phyloP scores from a whole-genome alignment of 2,888 invertebrate species.

The Andrena marginata region DNA sequence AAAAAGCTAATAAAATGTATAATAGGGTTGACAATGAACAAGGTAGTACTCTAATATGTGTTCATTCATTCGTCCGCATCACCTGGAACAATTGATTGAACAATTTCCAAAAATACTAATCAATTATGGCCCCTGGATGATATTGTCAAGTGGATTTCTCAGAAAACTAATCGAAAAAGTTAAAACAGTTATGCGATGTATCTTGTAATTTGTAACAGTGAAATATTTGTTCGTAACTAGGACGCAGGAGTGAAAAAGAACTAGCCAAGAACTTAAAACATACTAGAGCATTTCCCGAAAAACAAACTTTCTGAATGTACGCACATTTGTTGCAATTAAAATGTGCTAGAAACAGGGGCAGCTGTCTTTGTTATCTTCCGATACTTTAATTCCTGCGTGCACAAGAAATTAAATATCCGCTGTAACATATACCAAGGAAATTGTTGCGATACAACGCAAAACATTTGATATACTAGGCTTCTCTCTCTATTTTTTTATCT shows the following conservation, averaged over 20 bases:
- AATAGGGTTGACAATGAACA: constrained; percentile 42
- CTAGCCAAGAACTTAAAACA: constrained; percentile 61
- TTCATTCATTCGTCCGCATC: constrained; percentile 63
- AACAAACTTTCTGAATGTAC: constrained; percentile 53
- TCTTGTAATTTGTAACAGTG: constrained; percentile 35
- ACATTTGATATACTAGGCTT: constrained; percentile 40
- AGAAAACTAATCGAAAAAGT: constrained; percentile 3
- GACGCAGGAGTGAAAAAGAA: constrained; percentile 66
- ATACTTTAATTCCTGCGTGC: constrained; percentile 58
- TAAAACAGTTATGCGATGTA: constrained; percentile 23
- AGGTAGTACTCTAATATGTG: constrained; percentile 53
- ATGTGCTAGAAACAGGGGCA: constrained; percentile 63
- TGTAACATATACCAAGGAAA: constrained; percentile 42
- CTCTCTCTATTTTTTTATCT: constrained; percentile 9
- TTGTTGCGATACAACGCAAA: constrained; percentile 43
- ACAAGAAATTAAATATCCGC: constrained; percentile 54
- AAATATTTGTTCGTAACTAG: constrained; percentile 54
- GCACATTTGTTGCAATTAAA: constrained; percentile 63
- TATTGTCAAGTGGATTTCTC: constrained; percentile 10
- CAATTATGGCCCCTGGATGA: constrained; percentile 7
- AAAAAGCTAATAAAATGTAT: constrained; percentile 48
- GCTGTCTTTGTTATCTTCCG: constrained; percentile 58
- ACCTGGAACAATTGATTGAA: constrained; percentile 65
- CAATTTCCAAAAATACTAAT: constrained; percentile 43
- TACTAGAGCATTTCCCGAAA: constrained; percentile 58